These are phyloP conservation scores for Buphagus erythrorhynchus DNA, from an alignment of 2,797 vertebrate species.

Conservation along the genomic window DNA sequence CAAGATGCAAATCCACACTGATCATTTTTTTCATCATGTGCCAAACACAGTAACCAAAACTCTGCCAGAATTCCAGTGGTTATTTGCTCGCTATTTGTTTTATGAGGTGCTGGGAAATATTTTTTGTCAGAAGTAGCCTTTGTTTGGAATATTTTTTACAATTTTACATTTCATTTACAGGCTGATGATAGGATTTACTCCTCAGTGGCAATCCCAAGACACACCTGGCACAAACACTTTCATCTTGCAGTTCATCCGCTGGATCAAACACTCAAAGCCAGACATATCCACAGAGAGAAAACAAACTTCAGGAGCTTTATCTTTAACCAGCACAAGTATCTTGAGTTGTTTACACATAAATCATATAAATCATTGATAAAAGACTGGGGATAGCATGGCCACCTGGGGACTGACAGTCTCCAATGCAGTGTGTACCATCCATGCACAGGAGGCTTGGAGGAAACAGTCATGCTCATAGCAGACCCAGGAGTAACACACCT, in stretches of 20 bases:
- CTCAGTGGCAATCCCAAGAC: neutral
- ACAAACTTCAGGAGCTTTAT: conserved; percentile 10
- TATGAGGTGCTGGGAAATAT: neutral
- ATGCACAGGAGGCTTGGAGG: neutral
- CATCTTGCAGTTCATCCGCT: neutral
- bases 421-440: neutral
- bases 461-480: neutral
- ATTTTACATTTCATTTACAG: neutral
- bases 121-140: neutral
- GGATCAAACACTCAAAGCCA: conserved; percentile 10
- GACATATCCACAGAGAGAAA: neutral
- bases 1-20: neutral
- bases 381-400: neutral
- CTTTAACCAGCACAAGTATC: neutral
- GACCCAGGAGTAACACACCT: neutral
- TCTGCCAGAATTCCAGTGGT: neutral
- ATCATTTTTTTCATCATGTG: neutral
- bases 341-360: neutral
- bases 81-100: neutral
- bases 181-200: neutral
- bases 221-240: neutral
- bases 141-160: neutral
- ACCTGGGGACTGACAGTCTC: neutral
- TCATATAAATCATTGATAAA: conserved; percentile 30
- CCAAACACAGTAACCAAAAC: neutral